Evolutionary conservation across 2,888 invertebrate species (phyloP), one percentile per base, ranked within the genome.

Genomic region (Scelioninae gen. 1): DNA sequence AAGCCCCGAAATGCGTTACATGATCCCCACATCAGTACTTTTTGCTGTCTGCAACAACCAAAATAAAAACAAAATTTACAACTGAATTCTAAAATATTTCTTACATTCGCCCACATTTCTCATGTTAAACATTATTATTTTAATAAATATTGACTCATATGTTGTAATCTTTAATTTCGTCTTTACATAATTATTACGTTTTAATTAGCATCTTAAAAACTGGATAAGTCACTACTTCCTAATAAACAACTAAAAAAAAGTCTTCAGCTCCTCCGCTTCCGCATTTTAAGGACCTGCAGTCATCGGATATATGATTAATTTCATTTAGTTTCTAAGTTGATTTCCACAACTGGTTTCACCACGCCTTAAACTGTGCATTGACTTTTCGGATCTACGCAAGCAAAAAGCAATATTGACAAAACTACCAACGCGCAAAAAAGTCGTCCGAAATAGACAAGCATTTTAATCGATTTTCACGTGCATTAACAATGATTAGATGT

Each of bases 291-390:
- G n/a, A n/a, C n/a, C n/a, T n/a, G n/a, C n/a, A 43, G n/a, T 43
- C n/a, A 43, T 43, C n/a, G n/a, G n/a, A 43, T n/a, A 5, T 43
- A 43, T 43, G n/a, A 43, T 43, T 43, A 43, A 43, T 43, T 43
- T 43, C 11, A n/a, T n/a, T 43, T 43, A n/a, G 43, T 5, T 43
- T 43, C n/a, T n/a, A n/a, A 43, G 43, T 23, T 43, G 43, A 43
- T 43, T 43, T 43, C 43, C 43, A 43, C 43, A 43, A 43, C 43
- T n/a, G 43, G 43, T 43, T 43, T 43, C 11, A 43, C n/a, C 43
- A n/a, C 43, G 43, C 11, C n/a, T n/a, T 11, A 43, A 43, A 10
- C 5, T 43, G n/a, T 43, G n/a, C 11, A 2, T 43, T 43, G n/a
- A 43, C 43, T 43, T 43, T 43, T 43, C 43, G 43, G 43, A 43